Conservation (phyloP, 2,113 vertebrate genomes). For the Scopus umbretta region DNA sequence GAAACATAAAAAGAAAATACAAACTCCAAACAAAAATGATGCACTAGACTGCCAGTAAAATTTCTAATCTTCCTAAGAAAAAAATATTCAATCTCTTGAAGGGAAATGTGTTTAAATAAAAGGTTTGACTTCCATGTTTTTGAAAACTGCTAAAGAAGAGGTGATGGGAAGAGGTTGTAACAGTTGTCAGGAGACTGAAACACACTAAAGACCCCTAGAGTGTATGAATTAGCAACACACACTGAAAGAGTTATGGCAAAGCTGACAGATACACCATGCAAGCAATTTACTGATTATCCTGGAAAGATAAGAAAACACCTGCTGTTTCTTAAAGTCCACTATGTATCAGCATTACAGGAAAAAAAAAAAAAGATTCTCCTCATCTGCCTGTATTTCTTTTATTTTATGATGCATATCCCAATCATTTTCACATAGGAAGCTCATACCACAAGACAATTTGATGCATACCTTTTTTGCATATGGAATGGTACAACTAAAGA, state of each 20-base stretch:
- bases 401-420: neutral
- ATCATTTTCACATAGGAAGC: neutral
- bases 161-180: neutral
- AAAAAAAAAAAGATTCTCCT: neutral
- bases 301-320: conserved; percentile 20
- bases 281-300: conserved; percentile 39
- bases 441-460: neutral
- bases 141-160: neutral
- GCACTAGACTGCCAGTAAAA: neutral
- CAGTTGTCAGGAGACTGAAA: neutral
- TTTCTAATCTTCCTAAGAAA: neutral
- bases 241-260: neutral
- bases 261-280: neutral
- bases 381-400: neutral
- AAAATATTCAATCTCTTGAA: neutral
- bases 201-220: neutral
- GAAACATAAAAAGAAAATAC: neutral
- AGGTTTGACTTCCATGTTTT: neutral
- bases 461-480: neutral
- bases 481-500: neutral
- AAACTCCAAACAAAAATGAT: neutral
- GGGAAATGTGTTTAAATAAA: neutral
- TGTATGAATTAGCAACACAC: neutral
- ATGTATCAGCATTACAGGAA: neutral
- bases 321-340: neutral